These are phyloP conservation scores for Diachasma alloeum DNA, from an alignment of 1,140 invertebrate species.

Conservation along the genomic window DNA sequence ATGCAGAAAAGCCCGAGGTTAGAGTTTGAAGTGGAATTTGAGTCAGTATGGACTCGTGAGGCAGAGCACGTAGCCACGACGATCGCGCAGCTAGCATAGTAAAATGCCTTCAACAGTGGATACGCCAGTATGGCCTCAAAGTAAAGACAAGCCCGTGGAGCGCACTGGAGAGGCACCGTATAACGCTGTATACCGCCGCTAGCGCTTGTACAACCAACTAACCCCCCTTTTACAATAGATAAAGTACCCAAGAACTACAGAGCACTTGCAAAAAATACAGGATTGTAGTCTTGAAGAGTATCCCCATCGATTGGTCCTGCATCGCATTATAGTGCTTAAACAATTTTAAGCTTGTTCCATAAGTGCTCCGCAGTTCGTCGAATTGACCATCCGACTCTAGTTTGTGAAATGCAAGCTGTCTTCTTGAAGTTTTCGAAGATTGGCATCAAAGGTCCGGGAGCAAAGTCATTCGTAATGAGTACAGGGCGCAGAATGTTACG, in stretches of 20 bases:
- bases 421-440: too few species aligned
- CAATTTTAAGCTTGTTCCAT: too few species aligned
- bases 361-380: too few species aligned
- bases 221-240: conserved; percentile 14
- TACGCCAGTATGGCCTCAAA: background rate
- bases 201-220: conserved; percentile 29
- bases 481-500: too few species aligned
- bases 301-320: too few species aligned
- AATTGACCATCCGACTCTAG: too few species aligned
- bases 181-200: background rate
- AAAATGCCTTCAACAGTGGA: conserved; percentile 39
- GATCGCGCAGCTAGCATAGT: conserved; percentile 63
- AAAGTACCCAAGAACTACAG: too few species aligned
- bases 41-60: conserved; percentile 55
- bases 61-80: conserved; percentile 60
- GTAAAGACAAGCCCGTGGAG: background rate
- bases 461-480: too few species aligned
- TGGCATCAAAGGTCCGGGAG: too few species aligned
- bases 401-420: too few species aligned
- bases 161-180: conserved; percentile 3
- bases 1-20: conserved; percentile 48
- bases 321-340: too few species aligned
- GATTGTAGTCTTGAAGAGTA: too few species aligned
- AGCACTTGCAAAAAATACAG: background rate
- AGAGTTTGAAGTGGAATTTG: conserved; percentile 63